Evolutionary conservation across 2,888 invertebrate species (phyloP).

Genomic region (Arrhopalites spinosus): DNA sequence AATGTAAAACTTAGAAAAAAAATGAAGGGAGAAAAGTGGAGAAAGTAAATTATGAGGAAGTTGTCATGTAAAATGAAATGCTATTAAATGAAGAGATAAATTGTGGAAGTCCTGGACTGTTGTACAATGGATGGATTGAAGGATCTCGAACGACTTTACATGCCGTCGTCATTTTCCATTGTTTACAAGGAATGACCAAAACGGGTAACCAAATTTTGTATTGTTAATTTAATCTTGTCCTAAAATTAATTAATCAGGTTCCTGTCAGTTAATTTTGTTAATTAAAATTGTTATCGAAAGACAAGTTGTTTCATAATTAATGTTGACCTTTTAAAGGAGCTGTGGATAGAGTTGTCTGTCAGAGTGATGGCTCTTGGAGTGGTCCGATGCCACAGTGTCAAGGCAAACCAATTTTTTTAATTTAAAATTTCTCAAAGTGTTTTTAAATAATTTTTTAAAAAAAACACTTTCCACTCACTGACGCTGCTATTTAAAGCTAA

Average conservation of each 20-base stretch:
- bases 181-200: slow-evolving; percentile 62
- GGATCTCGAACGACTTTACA: slow-evolving; percentile 63
- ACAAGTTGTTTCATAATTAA: no score
- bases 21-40: no score
- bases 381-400: slow-evolving; percentile 63
- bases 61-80: no score
- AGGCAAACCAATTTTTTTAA: slow-evolving; percentile 52
- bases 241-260: no score
- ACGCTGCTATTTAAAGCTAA: no score
- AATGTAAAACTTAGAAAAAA: no score
- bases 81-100: slow-evolving; percentile 67
- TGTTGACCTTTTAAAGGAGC: slow-evolving; percentile 61
- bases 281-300: no score
- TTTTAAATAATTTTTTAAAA: neutral
- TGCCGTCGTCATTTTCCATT: slow-evolving; percentile 63
- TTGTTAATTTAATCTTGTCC: no score
- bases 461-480: no score
- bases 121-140: slow-evolving; percentile 65
- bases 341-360: slow-evolving; percentile 62
- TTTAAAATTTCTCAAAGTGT: neutral
- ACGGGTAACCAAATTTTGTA: no score
- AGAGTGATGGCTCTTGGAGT: slow-evolving; percentile 64
- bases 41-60: no score
- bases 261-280: no score
- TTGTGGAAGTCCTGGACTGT: slow-evolving; percentile 62